Conservation (phyloP, 2,113 vertebrate species). For the Lampris megalopsis region DNA sequence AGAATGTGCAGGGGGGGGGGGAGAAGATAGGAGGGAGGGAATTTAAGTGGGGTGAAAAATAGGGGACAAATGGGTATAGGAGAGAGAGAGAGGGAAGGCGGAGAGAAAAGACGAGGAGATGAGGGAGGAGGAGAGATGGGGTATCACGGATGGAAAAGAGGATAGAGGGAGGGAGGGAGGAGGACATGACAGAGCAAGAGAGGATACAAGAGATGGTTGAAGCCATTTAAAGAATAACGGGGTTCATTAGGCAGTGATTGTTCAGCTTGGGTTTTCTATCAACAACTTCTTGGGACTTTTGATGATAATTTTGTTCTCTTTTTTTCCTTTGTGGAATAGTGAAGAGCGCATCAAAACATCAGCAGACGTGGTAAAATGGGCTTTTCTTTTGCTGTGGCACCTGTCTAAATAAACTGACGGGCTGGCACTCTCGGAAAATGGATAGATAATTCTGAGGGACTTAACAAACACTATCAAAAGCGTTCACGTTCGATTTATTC, state of each 20-base stretch:
- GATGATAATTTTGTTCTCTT: slow-evolving; percentile 4
- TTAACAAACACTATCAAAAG: background rate
- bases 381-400: slow-evolving; percentile 20
- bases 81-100: background rate
- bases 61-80: background rate
- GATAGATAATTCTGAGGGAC: background rate
- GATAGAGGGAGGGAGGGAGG: accelerated
- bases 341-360: slow-evolving; percentile 5
- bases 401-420: slow-evolving; percentile 43
- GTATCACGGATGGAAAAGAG: background rate
- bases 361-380: background rate
- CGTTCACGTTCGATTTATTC: slow-evolving; percentile 37
- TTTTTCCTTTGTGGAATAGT: slow-evolving; percentile 19
- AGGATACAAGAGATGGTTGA: background rate
- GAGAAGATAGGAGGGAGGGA: background rate
- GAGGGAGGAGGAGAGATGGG: background rate
- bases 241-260: slow-evolving; percentile 20
- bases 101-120: background rate
- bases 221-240: background rate
- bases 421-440: slow-evolving; percentile 20
- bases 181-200: background rate
- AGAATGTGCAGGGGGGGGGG: background rate
- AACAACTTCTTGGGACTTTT: too few relatives aligned
- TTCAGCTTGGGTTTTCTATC: background rate
- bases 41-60: background rate